phyloP scores from a whole-genome alignment of 2,113 vertebrate genomes.

The Corvus hawaiiensis region DNA sequence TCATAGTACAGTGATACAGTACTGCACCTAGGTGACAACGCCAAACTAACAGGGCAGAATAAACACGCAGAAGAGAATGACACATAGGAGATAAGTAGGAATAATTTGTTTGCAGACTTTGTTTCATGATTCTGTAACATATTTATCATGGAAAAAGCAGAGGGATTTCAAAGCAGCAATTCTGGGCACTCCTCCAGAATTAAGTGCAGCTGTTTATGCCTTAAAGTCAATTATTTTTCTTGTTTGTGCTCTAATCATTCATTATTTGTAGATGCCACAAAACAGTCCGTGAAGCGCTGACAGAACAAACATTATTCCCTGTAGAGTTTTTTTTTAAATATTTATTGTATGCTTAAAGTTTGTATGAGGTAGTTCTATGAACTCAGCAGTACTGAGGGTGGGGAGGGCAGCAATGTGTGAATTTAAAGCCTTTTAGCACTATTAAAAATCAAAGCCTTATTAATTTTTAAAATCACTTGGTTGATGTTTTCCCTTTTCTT shows the following conservation, averaged over 20 bases:
- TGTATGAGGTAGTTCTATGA: background rate
- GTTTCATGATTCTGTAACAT: slow-evolving; percentile 52
- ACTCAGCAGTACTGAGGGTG: background rate
- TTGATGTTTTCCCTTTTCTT: background rate
- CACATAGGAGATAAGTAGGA: slow-evolving; percentile 27
- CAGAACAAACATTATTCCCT: slow-evolving; percentile 13
- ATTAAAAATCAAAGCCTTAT: slow-evolving; percentile 2
- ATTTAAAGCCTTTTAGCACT: background rate
- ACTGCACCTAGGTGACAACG: background rate
- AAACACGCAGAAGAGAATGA: background rate
- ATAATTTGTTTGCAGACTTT: slow-evolving; percentile 52
- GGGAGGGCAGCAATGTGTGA: background rate
- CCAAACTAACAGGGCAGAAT: background rate
- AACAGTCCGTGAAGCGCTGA: background rate
- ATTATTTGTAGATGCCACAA: slow-evolving; percentile 45
- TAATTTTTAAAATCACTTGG: background rate
- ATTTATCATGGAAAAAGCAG: slow-evolving; percentile 34
- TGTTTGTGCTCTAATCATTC: slow-evolving; percentile 52
- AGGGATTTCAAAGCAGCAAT: slow-evolving; percentile 50
- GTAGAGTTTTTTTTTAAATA: background rate
- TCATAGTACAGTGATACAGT: background rate
- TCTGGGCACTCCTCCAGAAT: slow-evolving; percentile 39
- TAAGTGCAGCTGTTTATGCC: slow-evolving; percentile 49
- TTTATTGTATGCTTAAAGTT: background rate
- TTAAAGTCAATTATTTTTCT: slow-evolving; percentile 52